phyloP scores from a whole-genome alignment of 2,888 invertebrate species.

The Phoenoteleia sp. region DNA sequence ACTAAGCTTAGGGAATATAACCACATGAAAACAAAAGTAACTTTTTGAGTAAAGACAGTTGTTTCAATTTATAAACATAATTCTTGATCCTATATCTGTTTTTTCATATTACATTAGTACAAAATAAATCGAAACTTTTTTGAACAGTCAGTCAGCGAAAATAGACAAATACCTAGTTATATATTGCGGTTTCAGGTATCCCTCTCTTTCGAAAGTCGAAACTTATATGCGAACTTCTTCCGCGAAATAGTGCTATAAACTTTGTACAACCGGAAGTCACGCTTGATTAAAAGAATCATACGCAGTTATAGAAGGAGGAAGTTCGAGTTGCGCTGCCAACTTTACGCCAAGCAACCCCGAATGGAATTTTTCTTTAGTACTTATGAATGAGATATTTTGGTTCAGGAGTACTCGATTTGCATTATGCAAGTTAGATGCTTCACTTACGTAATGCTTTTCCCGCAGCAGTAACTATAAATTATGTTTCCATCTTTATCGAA shows the following conservation, averaged over 20 bases:
- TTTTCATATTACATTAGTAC: constrained; percentile 39
- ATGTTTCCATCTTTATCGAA: no score
- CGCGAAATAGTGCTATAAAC: constrained; percentile 28
- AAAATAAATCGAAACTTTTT: not conserved
- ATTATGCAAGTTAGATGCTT: no score
- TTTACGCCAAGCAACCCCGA: constrained; percentile 41
- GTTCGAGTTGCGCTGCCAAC: constrained; percentile 41
- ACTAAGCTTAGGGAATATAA: no score
- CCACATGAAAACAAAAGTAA: no score
- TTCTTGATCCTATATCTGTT: no score
- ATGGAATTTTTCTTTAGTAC: constrained; percentile 11
- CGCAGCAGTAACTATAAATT: no score
- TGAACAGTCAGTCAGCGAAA: not conserved
- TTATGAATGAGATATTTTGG: constrained; percentile 32
- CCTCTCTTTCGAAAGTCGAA: constrained; percentile 14
- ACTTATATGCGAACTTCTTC: constrained; percentile 20
- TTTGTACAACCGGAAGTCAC: constrained; percentile 44
- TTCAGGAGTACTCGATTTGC: no score
- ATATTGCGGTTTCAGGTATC: not conserved
- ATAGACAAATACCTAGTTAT: not conserved
- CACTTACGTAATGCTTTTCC: no score
- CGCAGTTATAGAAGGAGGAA: constrained; percentile 44
- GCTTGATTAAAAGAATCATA: constrained; percentile 57
- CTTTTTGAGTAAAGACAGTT: no score
- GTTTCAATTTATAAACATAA: no score